Evolutionary conservation across 2,797 vertebrate genomes (phyloP).

Genomic region (Fundulus diaphanus): DNA sequence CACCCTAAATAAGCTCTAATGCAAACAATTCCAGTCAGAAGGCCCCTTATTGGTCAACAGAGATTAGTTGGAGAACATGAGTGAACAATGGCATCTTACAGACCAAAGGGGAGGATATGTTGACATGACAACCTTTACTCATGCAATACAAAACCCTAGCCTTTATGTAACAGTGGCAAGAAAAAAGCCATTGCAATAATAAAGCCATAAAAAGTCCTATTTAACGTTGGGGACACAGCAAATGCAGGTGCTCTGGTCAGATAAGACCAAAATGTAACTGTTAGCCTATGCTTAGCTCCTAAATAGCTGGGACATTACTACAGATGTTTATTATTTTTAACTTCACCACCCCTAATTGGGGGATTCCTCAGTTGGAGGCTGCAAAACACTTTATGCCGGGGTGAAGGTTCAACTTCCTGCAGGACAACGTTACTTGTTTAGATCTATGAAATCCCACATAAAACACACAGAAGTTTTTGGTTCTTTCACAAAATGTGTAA

Average conservation of each 20-base stretch:
- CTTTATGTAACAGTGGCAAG: too few species aligned
- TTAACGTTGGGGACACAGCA: too few species aligned
- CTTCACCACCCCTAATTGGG: not conserved
- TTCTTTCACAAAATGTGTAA: too few species aligned
- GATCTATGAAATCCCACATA: not conserved
- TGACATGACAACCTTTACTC: too few species aligned
- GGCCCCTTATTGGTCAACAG: not conserved
- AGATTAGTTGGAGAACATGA: not conserved
- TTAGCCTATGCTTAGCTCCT: not conserved
- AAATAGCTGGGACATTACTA: not conserved
- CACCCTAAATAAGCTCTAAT: not conserved
- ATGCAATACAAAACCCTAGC: too few species aligned
- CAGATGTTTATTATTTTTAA: not conserved
- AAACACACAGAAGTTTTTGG: not conserved
- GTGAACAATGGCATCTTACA: too few species aligned
- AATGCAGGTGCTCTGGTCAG: too few species aligned
- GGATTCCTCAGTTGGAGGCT: not conserved
- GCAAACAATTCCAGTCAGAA: not conserved
- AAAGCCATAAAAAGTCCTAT: too few species aligned
- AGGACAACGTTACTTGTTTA: not conserved
- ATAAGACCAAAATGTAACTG: too few species aligned
- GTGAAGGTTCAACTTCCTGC: not conserved
- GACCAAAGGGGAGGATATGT: too few species aligned
- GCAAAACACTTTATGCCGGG: not conserved
- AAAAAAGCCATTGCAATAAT: too few species aligned